Evolutionary conservation across 2,888 invertebrate species (phyloP).

Genomic region (Mesochorus sp.): DNA sequence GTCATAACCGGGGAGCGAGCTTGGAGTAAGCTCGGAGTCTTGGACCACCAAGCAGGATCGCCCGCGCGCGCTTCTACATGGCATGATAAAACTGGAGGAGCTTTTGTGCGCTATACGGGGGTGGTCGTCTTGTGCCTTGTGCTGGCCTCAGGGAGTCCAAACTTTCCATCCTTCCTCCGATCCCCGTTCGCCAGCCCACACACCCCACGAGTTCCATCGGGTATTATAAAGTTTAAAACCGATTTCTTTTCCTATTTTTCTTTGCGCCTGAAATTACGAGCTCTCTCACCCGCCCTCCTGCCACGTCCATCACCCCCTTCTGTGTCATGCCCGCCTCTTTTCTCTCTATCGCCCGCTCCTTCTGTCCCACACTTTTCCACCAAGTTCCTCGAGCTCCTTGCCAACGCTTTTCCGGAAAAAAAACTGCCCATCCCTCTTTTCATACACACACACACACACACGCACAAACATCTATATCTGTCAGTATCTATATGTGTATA

Average conservation of each 20-base stretch:
- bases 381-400: constrained; percentile 49
- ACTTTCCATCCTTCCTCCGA: constrained; percentile 50
- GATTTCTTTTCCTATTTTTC: constrained; percentile 63
- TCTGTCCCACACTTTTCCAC: constrained; percentile 31
- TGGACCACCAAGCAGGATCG: constrained; percentile 37
- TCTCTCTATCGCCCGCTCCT: constrained; percentile 1
- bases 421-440: constrained; percentile 16
- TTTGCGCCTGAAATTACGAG: constrained; percentile 63
- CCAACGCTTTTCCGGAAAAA: constrained; percentile 48
- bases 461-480: too few relatives aligned
- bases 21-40: constrained; percentile 44
- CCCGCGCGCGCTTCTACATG: constrained; percentile 26
- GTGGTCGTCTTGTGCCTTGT: constrained; percentile 45
- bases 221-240: constrained; percentile 62
- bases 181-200: constrained; percentile 27
- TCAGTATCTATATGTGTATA: too few relatives aligned
- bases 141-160: constrained; percentile 57
- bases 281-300: constrained; percentile 32
- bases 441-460: too few relatives aligned
- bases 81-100: constrained; percentile 56
- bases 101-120: constrained; percentile 24
- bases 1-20: constrained; percentile 48
- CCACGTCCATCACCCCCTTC: constrained; percentile 43
- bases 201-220: constrained; percentile 49
- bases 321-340: neutral